Evolutionary conservation across 2,113 vertebrate species (phyloP).

Genomic region (Rhodinocichla rosea): DNA sequence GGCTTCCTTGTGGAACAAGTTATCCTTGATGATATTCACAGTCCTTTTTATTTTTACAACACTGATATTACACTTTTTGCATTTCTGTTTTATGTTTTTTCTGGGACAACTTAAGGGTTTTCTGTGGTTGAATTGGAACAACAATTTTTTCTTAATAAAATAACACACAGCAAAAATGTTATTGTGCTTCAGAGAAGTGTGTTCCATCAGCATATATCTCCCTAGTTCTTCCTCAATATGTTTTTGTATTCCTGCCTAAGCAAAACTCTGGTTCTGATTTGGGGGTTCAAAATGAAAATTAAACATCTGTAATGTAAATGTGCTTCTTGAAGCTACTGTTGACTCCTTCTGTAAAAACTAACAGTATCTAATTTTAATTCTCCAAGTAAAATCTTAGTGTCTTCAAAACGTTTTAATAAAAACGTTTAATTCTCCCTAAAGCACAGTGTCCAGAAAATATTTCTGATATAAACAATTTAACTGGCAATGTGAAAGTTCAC

Average conservation of each 20-base stretch:
- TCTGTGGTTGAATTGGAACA: not conserved
- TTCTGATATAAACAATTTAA: not conserved
- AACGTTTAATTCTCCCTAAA: not conserved
- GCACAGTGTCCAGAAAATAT: not conserved
- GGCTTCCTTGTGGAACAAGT: not conserved
- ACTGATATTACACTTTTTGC: not conserved
- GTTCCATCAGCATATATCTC: not conserved
- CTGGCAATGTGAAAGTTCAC: not conserved
- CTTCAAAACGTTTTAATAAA: conserved; percentile 6
- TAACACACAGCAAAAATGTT: not conserved
- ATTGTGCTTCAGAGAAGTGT: not conserved
- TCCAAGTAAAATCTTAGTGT: not conserved
- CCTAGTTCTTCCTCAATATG: not conserved
- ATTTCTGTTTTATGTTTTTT: not conserved
- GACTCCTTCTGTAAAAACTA: not conserved
- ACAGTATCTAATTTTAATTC: not conserved
- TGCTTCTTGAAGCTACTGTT: not conserved
- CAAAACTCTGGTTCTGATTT: not conserved
- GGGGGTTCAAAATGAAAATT: not conserved
- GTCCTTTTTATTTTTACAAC: not conserved
- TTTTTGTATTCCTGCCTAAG: not conserved
- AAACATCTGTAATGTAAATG: not conserved
- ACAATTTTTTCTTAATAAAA: not conserved
- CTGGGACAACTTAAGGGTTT: not conserved
- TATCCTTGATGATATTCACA: not conserved